These are phyloP conservation scores for Leucophenga maculata DNA, from an alignment of 2,888 invertebrate genomes.

Conservation along the genomic window DNA sequence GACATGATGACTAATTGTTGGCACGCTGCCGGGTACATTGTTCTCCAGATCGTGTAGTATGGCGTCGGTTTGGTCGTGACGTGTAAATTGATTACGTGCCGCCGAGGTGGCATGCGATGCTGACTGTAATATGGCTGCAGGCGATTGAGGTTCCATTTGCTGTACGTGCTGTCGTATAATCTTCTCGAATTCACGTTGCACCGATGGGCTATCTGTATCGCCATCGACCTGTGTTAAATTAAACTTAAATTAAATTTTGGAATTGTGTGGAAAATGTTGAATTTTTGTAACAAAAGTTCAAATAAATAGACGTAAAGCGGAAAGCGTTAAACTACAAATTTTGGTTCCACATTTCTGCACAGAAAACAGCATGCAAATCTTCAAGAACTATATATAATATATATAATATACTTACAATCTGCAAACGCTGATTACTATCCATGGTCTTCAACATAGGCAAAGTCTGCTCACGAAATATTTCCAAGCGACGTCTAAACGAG, in stretches of 20 bases:
- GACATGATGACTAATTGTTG: slow-evolving; percentile 73
- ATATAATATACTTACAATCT: slow-evolving; percentile 86
- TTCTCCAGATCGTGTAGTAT: slow-evolving; percentile 71
- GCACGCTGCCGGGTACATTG: slow-evolving; percentile 71
- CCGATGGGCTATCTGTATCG: slow-evolving; percentile 85
- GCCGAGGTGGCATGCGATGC: slow-evolving; percentile 45
- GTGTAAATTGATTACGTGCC: slow-evolving; percentile 46
- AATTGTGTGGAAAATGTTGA: neutral
- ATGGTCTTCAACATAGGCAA: slow-evolving; percentile 90
- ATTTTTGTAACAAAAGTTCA: no score
- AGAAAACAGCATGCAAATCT: no score
- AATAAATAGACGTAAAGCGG: no score
- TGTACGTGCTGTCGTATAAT: slow-evolving; percentile 81
- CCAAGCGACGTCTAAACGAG: slow-evolving; percentile 86
- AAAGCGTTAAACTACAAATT: no score
- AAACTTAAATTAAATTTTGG: neutral
- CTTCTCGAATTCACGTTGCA: slow-evolving; percentile 83
- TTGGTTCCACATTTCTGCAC: no score
- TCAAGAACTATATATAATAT: no score
- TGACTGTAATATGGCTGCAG: slow-evolving; percentile 19
- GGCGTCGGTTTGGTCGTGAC: slow-evolving; percentile 65
- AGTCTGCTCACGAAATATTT: slow-evolving; percentile 89
- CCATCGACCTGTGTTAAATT: slow-evolving; percentile 82
- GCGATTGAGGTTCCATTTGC: no score
- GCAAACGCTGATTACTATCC: slow-evolving; percentile 86